Base-by-base conservation (phyloP, 2,113 vertebrate genomes). In the Menidia beryllina region DNA sequence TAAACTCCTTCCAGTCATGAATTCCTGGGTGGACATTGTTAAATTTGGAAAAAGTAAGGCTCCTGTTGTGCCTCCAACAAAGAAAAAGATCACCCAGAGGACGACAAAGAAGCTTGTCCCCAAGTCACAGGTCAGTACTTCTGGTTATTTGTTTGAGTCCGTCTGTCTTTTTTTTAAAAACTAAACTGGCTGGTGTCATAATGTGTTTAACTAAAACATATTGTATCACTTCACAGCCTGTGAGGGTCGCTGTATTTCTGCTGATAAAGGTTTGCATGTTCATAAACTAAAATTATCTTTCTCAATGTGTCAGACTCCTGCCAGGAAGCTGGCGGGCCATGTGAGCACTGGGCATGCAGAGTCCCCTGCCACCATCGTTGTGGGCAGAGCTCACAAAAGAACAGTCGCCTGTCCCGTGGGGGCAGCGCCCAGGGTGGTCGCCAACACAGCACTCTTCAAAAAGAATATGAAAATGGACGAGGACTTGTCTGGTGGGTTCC, bases 261-360 rank as follows among this genome's bases (percentile, higher is more conserved):
- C 30, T 34, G 1, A 34, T 34, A 34, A 1, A 34, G 10, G 30
- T 6, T 34, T 34, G 30, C 30, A 8, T 30, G 8, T 30, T 30
- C 8, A 8, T 34, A 34, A 12, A 43, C 9, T n/a, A 26, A 15
- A 43, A 7, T 21, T 50, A 2, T 78, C 0, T 27, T 34, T 76
- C 19, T 59, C 8, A 23, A 48, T 59, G 6, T 72, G 51, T 14
- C 79, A 96, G 95, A 95, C 94, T 23, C 94, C 95, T 76, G 86
- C 88, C 43, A 89, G 68, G 71, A 91, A 86, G 59, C 43, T 91
- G 3, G 79, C 87, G 19, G 83, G 72, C 34, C 70, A 90, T 2
- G 72, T 82, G 25, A 94, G 94, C 87, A 97, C 96, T 20, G 96
- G 96, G 3, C 96, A 97, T 60, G 96, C 94, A 17, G 86, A 92